A percentile compares a stretch with the other conserved stretches of the same genome.
Evolutionary conservation across 2,888 invertebrate genomes (phyloP).

Genomic region (Neria commutata): DNA sequence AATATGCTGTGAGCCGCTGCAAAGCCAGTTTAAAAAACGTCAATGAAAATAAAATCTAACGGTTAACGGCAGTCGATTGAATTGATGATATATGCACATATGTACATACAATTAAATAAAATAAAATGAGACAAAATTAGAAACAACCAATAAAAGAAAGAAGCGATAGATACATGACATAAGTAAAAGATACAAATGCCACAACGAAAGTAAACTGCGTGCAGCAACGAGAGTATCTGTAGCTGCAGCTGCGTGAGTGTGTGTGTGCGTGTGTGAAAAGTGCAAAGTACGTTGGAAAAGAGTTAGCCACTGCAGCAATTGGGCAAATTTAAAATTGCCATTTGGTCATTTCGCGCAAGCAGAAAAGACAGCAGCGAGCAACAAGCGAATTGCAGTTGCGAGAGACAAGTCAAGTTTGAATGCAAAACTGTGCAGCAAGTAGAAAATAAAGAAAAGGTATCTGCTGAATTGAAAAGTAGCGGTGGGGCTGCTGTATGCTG

Average conservation of each 20-base stretch:
- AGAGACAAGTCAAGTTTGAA: too few relatives aligned
- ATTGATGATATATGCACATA: neutral
- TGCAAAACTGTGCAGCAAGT: too few relatives aligned
- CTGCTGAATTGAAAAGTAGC: neutral
- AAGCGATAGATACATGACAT: slow-evolving; percentile 20
- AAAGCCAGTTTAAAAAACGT: slow-evolving; percentile 8
- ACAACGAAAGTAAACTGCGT: slow-evolving; percentile 19
- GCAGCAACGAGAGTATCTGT: slow-evolving; percentile 1
- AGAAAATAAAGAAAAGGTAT: neutral
- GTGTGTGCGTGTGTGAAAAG: slow-evolving; percentile 22
- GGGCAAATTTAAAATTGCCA: too few relatives aligned
- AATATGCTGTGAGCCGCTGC: too few relatives aligned
- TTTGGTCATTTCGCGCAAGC: too few relatives aligned
- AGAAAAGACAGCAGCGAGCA: too few relatives aligned
- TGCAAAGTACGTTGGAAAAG: too few relatives aligned
- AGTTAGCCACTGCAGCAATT: too few relatives aligned
- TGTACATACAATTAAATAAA: slow-evolving; percentile 29
- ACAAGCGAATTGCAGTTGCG: too few relatives aligned
- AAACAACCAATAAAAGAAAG: slow-evolving; percentile 10
- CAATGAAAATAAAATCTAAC: slow-evolving; percentile 1
- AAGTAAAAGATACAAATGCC: slow-evolving; percentile 25
- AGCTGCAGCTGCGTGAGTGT: slow-evolving; percentile 14
- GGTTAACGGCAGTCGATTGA: slow-evolving; percentile 1
- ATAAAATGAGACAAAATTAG: slow-evolving; percentile 14
- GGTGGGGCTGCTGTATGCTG: slow-evolving; percentile 26